Evolutionary conservation across 2,113 vertebrate species (phyloP), one percentile per base, ranked within the genome.

Genomic region (Oryzias woworae): DNA sequence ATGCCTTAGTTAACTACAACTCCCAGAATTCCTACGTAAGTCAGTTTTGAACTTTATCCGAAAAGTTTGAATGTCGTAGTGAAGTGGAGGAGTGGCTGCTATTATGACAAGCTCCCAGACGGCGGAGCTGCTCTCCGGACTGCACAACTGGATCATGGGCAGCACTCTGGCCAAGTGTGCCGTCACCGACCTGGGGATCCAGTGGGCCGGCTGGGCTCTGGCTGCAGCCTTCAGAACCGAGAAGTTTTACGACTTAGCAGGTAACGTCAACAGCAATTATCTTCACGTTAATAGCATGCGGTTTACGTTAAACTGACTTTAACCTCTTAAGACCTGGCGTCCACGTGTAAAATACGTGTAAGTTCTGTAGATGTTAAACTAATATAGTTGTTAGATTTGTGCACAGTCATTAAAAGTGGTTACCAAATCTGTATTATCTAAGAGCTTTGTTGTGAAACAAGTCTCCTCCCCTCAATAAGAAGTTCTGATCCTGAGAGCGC

Each of bases 231-330:
- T 92, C 48, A 86, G 56, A 47, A 93, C 91, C 5, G 92, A 94
- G 73, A 93, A 87, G 87, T 94, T 94, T 59, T 93, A 90, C 53
- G 92, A 94, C 36, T 64, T 92, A 28, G 90, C 92, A 84, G 92
- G 92, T 94, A 91, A 83, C 1, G 22, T 26, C 7, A 18, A 43
- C 20, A 18, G 7, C 6, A 3, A 45, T 4, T 0, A 18, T 0
- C 4, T 31, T 42, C n/a, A n/a, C 36, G 36, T 12, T 36, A 12
- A 3, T 12, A 3, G 36, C 36, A 36, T 10, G 2, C 36, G 36
- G 10, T 36, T 36, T 36, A 36, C 36, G 36, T 36, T 36, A 12
- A 36, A 2, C 36, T 12, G 2, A 12, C 8, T 36, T 20, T 20
- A 20, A 20, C 20, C 20, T 20, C 20, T 20, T 1, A 20, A 20